Evolutionary conservation across 2,797 vertebrate species (phyloP).

Genomic region (Lepidocolaptes lacrymiger): DNA sequence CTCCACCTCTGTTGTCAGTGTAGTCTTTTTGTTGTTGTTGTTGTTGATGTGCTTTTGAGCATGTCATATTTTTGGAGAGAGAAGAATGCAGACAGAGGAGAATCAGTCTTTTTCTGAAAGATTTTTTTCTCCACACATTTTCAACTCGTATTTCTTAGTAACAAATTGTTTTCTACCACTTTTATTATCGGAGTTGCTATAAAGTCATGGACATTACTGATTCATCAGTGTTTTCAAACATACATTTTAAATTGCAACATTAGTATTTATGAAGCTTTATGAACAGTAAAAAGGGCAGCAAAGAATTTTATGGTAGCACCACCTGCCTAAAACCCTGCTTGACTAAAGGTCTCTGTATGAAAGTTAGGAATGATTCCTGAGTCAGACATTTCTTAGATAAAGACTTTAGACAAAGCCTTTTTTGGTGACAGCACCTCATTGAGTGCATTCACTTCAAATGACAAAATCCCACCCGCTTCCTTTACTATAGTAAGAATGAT

Average conservation of each 20-base stretch:
- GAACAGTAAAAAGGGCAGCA: not conserved
- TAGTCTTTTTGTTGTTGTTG: not conserved
- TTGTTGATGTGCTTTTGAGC: not conserved
- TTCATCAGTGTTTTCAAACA: not conserved
- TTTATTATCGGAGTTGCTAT: not conserved
- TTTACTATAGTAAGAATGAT: not conserved
- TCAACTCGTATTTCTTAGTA: not conserved
- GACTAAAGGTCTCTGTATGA: not conserved
- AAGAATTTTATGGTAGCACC: not conserved
- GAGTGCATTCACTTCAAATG: not conserved
- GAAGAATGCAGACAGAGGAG: not conserved
- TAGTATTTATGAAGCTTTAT: not conserved
- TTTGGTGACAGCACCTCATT: not conserved
- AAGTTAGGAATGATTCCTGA: not conserved
- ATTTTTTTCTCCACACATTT: not conserved
- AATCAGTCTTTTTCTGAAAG: not conserved
- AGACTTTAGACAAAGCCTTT: not conserved
- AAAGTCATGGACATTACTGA: not conserved
- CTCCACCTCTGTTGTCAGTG: not conserved
- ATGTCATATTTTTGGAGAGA: not conserved
- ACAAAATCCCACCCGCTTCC: not conserved
- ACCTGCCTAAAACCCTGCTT: not conserved
- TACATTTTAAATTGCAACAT: not conserved
- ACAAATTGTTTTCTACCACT: not conserved
- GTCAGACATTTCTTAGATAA: not conserved